Evolutionary conservation across 2,113 vertebrate genomes (phyloP).

Genomic region (Eonycteris spelaea): DNA sequence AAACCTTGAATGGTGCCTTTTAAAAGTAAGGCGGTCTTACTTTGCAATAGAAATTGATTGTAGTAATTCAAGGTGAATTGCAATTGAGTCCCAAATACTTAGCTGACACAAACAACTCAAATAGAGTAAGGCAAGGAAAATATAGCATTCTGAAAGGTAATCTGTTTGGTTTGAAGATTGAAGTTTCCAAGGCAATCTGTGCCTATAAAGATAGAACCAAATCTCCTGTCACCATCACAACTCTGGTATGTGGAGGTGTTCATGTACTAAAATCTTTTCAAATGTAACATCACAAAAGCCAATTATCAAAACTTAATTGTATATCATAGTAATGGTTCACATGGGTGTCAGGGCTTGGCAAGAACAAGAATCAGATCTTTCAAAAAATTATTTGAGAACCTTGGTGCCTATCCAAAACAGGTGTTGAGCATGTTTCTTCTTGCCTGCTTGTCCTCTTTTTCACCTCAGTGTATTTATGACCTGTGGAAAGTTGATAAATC

Average conservation of each 20-base stretch:
- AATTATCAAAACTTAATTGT: not conserved
- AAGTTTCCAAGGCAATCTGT: not conserved
- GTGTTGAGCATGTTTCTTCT: not conserved
- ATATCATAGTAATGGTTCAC: not conserved
- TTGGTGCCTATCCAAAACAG: not conserved
- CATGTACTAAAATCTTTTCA: not conserved
- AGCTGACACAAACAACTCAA: slow-evolving; percentile 84
- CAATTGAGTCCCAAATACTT: slow-evolving; percentile 79
- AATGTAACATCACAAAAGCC: not conserved
- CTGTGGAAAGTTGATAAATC: not conserved
- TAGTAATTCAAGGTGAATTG: slow-evolving; percentile 89
- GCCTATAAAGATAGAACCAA: slow-evolving; percentile 16
- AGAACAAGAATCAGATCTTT: not conserved
- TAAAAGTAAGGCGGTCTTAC: slow-evolving; percentile 83
- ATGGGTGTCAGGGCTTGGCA: not conserved
- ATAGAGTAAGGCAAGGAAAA: slow-evolving; percentile 61
- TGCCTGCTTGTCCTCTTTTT: not conserved
- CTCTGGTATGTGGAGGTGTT: not conserved
- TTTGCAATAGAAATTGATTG: slow-evolving; percentile 91
- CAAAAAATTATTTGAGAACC: not conserved
- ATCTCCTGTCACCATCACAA: not conserved
- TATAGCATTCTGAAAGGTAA: slow-evolving; percentile 48
- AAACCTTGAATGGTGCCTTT: slow-evolving; percentile 86
- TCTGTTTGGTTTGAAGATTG: slow-evolving; percentile 50
- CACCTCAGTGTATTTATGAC: not conserved